Conservation (phyloP, 2,888 invertebrate genomes). For the Hypomecis punctinalis region DNA sequence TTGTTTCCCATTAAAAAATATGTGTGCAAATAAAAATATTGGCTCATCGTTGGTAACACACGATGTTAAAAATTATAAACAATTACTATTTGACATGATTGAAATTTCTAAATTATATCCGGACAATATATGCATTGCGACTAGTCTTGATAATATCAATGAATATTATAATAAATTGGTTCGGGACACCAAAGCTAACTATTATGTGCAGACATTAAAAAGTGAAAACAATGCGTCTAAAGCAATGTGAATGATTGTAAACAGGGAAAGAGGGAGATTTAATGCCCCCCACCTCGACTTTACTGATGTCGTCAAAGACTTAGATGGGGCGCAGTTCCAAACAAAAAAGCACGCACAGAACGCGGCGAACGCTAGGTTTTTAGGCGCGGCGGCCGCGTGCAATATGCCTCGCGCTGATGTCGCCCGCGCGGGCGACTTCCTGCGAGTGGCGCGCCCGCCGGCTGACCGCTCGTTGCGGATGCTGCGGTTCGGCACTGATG, state of each 20-base stretch:
- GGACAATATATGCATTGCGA: no score
- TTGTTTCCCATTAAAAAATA: not conserved
- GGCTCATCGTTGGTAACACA: no score
- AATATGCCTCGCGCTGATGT: not conserved
- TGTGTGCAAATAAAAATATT: not conserved
- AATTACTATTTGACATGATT: no score
- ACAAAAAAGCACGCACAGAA: not conserved
- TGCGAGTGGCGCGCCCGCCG: not conserved
- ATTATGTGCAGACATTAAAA: no score
- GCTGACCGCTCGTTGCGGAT: not conserved
- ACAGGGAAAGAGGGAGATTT: not conserved
- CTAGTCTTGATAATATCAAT: no score
- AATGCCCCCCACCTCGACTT: no score
- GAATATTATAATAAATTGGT: no score
- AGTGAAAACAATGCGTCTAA: no score
- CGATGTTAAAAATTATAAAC: no score
- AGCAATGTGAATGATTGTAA: not conserved
- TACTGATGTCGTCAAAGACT: no score
- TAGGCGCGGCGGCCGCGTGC: not conserved
- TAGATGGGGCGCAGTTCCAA: not conserved
- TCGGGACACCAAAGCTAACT: no score
- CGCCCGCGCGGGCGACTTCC: not conserved
- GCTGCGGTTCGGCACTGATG: not conserved
- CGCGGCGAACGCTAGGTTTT: not conserved
- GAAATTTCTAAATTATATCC: no score